Evolutionary conservation across 1,140 invertebrate species (phyloP), one percentile per base, ranked within the genome.

Genomic region (Andricus grossulariae): DNA sequence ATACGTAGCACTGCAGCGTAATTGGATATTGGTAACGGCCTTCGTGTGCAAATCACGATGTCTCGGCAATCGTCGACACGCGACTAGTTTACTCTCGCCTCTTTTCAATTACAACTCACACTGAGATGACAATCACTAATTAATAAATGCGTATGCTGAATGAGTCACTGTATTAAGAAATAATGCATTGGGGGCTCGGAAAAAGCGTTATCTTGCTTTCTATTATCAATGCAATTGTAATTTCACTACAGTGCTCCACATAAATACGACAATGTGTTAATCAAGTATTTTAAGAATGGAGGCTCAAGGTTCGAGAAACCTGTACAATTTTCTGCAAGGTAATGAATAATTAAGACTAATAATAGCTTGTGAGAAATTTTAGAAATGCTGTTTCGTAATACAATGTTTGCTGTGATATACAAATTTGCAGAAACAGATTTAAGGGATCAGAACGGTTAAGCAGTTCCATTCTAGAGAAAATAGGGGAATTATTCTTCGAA

Each of bases 21-120:
- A 83, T 83, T 80, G 79, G 81, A 83, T 80, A 81, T 81, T 60
- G 45, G 55, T 74, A 32, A 73, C 52, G 82, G 55, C 82, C 82
- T 83, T 83, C 80, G 55, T 73, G 25, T 32, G 25, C 60, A 16
- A 66, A 66, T 66, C 39, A 39, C 60, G 60, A 66, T 66, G 60
- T 66, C 60, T 66, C 25, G 32, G 15, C 60, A 66, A 66, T 66
- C 15, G 60, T 16, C 60, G 25, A 66, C 60, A 66, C 60, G 60
- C 60, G 25, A 66, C 60, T 66, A 39, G 15, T 66, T 66, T 45
- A 66, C 60, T 39, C 60, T n/a, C 60, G 39, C 25, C 15, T 16
- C 32, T 11, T 57, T 32, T 45, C 39, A 45, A 45, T 45, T 45
- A 45, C 39, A 45, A 45, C 39, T 45, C 39, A 11, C 39, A 45